Evolutionary conservation across 1,140 invertebrate genomes (phyloP), one percentile per base, ranked within the genome.

Genomic region (Chymomyza costata): DNA sequence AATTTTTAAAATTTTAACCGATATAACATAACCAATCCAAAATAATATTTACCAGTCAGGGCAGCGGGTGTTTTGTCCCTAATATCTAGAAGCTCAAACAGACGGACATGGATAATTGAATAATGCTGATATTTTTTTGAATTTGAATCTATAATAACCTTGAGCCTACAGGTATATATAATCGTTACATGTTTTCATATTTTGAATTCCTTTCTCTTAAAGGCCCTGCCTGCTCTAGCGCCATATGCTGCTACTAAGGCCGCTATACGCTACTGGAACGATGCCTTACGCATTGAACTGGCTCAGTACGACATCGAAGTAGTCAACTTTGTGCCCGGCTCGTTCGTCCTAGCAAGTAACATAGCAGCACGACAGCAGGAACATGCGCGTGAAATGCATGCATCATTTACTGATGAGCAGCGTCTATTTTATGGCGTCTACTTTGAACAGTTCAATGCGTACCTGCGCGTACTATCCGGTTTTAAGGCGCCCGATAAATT

Each of bases 231-330:
- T 0, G 90, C 91, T 0, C 86, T 94, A 30, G 86, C 90, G 0
- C 86, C 91, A 1, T 97, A 97, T 85, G 90, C 90, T 2, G 93
- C 94, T 2, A 93, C 92, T 0, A 97, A 97, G 86, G 90, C 90
- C 13, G 95, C 88, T 0, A 63, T 95, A 1, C 84, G 89, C 18
- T 90, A 90, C 0, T 95, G 91, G 89, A 90, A 89, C 5, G 90
- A 91, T 49, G 88, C 90, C 1, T 82, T 97, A 1, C 88, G 94
- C 44, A 86, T 93, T 8, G 95, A 97, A 86, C 87, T 94, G 76
- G 86, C 86, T 37, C 92, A 92, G 71, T 92, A 92, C 82, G 92
- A 90, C 2, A 86, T 96, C 44, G 86, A 89, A 40, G 93, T 94
- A 13, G 86, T 94, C 0, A 89, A 89, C 18, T 93, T 96, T 74